phyloP scores from a whole-genome alignment of 2,113 vertebrate genomes.

The Astur gentilis region DNA sequence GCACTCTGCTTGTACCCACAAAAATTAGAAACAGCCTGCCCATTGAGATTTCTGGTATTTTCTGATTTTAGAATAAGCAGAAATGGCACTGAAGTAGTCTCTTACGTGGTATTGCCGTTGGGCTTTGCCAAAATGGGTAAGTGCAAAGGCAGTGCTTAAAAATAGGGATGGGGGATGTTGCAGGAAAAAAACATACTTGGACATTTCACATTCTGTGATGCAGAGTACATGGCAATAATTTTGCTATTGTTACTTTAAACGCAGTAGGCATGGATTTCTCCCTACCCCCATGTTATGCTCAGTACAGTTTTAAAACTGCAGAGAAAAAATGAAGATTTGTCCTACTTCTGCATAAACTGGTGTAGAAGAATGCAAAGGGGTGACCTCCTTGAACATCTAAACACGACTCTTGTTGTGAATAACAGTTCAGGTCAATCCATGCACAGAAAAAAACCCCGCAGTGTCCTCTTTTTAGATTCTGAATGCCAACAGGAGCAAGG shows the following conservation, averaged over 20 bases:
- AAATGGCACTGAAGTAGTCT: background rate
- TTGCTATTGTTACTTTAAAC: background rate
- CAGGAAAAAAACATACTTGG: background rate
- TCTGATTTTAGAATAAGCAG: background rate
- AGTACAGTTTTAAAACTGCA: background rate
- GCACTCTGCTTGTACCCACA: background rate
- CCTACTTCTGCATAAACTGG: background rate
- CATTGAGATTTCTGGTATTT: background rate
- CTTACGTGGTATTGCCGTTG: background rate
- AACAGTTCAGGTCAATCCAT: background rate
- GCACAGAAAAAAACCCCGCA: background rate
- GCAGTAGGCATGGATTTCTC: background rate
- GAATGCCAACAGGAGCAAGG: background rate
- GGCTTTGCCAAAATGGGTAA: background rate
- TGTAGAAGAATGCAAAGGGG: background rate
- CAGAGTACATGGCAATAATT: background rate
- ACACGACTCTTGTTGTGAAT: background rate
- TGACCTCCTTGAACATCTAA: background rate
- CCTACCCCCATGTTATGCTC: background rate
- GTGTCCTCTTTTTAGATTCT: background rate
- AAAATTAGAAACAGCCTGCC: background rate
- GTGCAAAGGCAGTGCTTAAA: slow-evolving; percentile 13
- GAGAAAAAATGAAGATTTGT: background rate
- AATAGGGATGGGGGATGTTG: background rate
- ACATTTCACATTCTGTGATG: background rate